Evolutionary conservation across 1,140 invertebrate genomes (phyloP).

Genomic region (Liolophura sinensis): DNA sequence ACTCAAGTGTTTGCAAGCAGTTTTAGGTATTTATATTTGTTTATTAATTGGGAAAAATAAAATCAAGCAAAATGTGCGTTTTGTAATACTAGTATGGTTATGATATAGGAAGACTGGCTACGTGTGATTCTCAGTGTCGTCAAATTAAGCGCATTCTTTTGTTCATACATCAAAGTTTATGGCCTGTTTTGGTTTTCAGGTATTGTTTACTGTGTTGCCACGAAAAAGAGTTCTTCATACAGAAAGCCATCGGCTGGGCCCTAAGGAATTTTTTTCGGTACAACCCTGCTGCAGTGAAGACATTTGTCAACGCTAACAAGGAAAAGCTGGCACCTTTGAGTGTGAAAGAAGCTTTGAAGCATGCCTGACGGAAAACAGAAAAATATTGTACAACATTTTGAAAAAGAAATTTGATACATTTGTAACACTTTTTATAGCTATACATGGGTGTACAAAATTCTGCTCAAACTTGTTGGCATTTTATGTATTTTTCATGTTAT

Average conservation of each 20-base stretch:
- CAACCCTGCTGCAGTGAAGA: slow-evolving; percentile 13
- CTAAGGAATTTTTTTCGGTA: slow-evolving; percentile 17
- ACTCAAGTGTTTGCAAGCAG: too few species aligned
- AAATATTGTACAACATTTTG: too few species aligned
- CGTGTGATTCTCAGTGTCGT: not conserved
- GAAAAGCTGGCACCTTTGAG: slow-evolving; percentile 17
- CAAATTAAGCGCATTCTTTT: not conserved
- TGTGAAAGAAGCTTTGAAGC: slow-evolving; percentile 26
- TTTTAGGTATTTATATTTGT: too few species aligned
- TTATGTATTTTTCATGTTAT: too few species aligned
- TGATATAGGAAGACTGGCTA: not conserved
- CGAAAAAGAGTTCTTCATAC: slow-evolving; percentile 30
- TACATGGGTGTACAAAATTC: too few species aligned
- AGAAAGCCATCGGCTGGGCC: slow-evolving; percentile 31
- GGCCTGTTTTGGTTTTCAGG: slow-evolving; percentile 9
- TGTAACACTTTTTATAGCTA: too few species aligned
- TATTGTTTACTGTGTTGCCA: slow-evolving; percentile 21
- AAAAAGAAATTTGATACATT: too few species aligned
- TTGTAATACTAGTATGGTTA: not conserved
- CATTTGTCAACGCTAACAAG: slow-evolving; percentile 23
- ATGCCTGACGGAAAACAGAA: slow-evolving; percentile 10
- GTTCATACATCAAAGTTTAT: not conserved
- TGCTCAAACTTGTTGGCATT: too few species aligned
- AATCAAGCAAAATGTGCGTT: not conserved
- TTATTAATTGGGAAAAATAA: too few species aligned